phyloP scores from a whole-genome alignment of 2,797 vertebrate species.

The Gobionotothen gibberifrons region DNA sequence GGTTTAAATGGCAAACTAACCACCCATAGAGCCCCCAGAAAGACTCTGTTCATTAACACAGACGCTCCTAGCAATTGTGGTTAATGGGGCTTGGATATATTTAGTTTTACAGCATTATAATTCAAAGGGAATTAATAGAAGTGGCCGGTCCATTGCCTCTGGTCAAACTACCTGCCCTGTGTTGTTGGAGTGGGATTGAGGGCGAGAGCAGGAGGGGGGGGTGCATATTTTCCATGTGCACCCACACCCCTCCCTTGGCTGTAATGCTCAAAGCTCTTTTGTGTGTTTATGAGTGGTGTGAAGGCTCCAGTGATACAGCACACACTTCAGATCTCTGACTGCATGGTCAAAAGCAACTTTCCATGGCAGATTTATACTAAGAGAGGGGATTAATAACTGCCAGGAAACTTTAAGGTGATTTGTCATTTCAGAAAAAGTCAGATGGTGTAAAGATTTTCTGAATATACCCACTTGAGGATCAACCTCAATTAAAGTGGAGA shows the following conservation, averaged over 20 bases:
- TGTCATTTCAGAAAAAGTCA: not conserved
- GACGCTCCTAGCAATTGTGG: constrained; percentile 62
- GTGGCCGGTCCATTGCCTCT: constrained; percentile 45
- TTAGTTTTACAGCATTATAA: constrained; percentile 67
- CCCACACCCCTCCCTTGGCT: constrained; percentile 63
- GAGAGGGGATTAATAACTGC: not conserved
- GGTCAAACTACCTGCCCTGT: constrained; percentile 71
- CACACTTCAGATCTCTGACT: constrained; percentile 23
- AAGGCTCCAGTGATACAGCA: constrained; percentile 55
- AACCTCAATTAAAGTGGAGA: constrained; percentile 9
- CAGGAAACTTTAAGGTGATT: not conserved
- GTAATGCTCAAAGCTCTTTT: constrained; percentile 79
- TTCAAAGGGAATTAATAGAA: constrained; percentile 63
- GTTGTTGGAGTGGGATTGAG: constrained; percentile 59
- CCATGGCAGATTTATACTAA: not conserved
- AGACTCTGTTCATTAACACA: constrained; percentile 56
- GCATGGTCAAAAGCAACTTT: constrained; percentile 5
- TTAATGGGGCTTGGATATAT: constrained; percentile 75
- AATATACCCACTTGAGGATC: not conserved
- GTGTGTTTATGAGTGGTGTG: constrained; percentile 64
- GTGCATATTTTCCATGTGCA: constrained; percentile 77
- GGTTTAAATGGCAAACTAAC: constrained; percentile 63
- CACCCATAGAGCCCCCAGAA: constrained; percentile 55
- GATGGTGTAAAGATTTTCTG: not conserved
- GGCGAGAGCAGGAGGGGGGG: constrained; percentile 47